phyloP scores from a whole-genome alignment of 2,797 vertebrate genomes.

The Rallus crepitans region DNA sequence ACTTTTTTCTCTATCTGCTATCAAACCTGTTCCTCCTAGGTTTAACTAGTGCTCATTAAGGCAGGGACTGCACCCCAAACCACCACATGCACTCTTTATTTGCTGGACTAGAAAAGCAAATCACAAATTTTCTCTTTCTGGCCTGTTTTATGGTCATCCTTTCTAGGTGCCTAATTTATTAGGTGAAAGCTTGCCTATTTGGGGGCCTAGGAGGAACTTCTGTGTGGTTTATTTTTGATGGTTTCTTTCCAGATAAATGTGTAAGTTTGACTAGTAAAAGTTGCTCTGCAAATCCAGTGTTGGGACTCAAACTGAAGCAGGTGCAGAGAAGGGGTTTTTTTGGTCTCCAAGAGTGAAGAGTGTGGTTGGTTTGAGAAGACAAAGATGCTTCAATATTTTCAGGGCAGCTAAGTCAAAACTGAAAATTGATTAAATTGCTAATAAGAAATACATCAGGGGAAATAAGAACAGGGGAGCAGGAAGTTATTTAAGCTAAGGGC shows the following conservation, averaged over 20 bases:
- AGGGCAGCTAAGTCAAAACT: background rate
- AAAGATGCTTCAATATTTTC: background rate
- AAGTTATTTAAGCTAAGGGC: background rate
- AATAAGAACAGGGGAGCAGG: background rate
- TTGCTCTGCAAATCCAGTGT: background rate
- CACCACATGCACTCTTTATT: background rate
- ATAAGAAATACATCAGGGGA: background rate
- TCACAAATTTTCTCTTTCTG: background rate
- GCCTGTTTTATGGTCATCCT: background rate
- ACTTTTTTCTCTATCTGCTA: background rate
- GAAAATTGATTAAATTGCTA: background rate
- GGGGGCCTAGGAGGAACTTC: fast-evolving
- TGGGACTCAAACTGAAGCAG: background rate
- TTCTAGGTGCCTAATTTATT: background rate
- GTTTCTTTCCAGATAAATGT: background rate
- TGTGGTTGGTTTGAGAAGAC: background rate
- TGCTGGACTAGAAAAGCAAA: background rate
- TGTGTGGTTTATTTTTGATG: background rate
- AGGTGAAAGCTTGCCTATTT: background rate
- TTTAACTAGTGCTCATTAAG: background rate
- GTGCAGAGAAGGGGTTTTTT: background rate
- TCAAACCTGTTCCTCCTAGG: background rate
- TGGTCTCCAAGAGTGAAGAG: background rate
- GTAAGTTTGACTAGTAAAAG: background rate
- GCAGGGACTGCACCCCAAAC: background rate